Evolutionary conservation across 2,888 invertebrate species (phyloP).

Genomic region (Auanema freiburgensis): DNA sequence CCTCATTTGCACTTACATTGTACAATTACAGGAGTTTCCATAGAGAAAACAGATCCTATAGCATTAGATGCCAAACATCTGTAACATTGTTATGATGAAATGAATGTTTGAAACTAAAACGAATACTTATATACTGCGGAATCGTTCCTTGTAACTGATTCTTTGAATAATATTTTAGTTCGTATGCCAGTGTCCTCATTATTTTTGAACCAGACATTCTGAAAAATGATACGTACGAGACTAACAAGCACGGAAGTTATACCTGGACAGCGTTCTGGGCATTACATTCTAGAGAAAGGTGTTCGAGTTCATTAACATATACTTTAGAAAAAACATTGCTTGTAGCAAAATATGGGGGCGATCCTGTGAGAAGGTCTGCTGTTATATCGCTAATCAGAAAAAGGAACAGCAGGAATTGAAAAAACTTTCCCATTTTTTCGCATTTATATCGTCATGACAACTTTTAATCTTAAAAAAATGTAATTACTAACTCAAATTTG

Average conservation of each 20-base stretch:
- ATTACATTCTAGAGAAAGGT: constrained; percentile 9
- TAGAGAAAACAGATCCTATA: constrained; percentile 13
- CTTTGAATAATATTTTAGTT: not conserved
- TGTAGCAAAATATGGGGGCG: constrained; percentile 12
- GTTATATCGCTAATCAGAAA: constrained; percentile 5
- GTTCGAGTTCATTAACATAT: constrained; percentile 6
- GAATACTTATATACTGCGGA: too few relatives aligned
- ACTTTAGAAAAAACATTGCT: constrained; percentile 3
- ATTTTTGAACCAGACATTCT: not conserved
- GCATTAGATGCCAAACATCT: constrained; percentile 15
- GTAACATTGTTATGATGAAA: too few relatives aligned
- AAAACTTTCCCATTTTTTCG: not conserved
- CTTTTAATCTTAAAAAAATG: constrained; percentile 2
- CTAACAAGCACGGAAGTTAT: not conserved
- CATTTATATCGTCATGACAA: constrained; percentile 1
- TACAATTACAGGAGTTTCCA: constrained; percentile 4
- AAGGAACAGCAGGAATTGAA: constrained; percentile 3
- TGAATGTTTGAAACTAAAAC: too few relatives aligned
- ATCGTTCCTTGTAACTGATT: too few relatives aligned
- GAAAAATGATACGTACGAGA: not conserved
- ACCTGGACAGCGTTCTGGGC: constrained; percentile 17
- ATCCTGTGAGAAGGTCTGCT: constrained; percentile 13
- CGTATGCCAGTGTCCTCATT: not conserved
- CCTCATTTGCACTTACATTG: constrained; percentile 1
- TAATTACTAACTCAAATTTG: not conserved